phyloP scores from a whole-genome alignment of 2,113 vertebrate genomes.

The Crypturellus undulatus region DNA sequence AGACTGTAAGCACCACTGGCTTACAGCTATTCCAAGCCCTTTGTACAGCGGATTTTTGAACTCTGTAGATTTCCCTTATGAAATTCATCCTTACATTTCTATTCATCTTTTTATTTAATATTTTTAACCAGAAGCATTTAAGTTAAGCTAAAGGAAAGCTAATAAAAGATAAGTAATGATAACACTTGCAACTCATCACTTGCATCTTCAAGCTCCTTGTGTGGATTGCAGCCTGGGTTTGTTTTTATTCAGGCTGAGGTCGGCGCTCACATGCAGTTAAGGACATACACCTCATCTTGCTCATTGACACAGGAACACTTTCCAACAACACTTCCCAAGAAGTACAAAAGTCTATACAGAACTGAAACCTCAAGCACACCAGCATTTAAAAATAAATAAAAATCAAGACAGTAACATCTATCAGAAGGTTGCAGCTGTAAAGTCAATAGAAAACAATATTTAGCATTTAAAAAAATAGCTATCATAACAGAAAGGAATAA shows the following conservation, averaged over 20 bases:
- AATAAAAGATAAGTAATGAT: not conserved
- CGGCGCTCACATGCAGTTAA: accelerated
- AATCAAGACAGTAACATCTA: not conserved
- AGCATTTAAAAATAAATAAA: not conserved
- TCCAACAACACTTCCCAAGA: not conserved
- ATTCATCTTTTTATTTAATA: not conserved
- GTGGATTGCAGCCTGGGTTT: not conserved
- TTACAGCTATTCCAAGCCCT: not conserved
- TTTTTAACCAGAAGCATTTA: not conserved
- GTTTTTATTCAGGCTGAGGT: accelerated
- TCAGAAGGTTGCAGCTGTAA: not conserved
- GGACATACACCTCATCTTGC: not conserved
- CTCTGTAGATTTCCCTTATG: not conserved
- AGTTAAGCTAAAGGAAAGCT: not conserved
- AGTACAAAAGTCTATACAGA: not conserved
- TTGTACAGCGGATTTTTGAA: not conserved
- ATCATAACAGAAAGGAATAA: not conserved
- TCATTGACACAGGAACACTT: not conserved
- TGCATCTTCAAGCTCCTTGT: not conserved
- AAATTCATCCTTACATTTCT: not conserved
- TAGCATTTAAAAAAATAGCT: no score
- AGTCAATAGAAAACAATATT: not conserved
- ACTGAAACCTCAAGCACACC: not conserved
- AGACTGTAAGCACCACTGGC: not conserved
- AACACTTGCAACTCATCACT: not conserved